A percentile compares a stretch with the other conserved stretches of the same genome.
These are phyloP conservation scores for Tridacna gigas DNA, from an alignment of 2,888 invertebrate genomes.

Conservation along the genomic window DNA sequence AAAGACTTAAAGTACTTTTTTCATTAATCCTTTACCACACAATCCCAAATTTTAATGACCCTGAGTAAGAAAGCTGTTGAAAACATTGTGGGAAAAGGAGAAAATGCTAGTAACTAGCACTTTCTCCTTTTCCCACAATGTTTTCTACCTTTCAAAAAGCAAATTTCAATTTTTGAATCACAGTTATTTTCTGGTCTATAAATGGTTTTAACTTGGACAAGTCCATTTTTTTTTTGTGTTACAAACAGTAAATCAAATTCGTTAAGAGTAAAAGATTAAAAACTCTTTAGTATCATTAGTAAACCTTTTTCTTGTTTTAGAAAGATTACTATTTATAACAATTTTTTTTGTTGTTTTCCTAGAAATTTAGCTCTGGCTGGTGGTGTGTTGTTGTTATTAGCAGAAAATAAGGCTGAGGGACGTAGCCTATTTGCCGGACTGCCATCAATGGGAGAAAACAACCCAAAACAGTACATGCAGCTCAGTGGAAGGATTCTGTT, in stretches of 20 bases:
- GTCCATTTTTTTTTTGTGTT: neutral
- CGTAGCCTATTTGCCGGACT: slow-evolving; percentile 97
- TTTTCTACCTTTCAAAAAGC: neutral
- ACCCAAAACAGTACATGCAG: slow-evolving; percentile 97
- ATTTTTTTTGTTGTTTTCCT: slow-evolving; percentile 48
- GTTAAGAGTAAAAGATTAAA: neutral
- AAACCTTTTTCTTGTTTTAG: too few relatives aligned
- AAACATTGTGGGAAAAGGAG: neutral
- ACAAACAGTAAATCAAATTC: neutral
- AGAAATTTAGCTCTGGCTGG: slow-evolving; percentile 98
- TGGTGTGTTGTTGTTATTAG: slow-evolving; percentile 96
- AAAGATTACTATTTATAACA: neutral
- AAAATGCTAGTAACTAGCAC: neutral
- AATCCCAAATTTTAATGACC: too few relatives aligned
- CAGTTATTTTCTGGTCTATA: too few relatives aligned
- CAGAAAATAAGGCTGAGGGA: slow-evolving; percentile 97
- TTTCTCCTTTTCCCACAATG: slow-evolving; percentile 1
- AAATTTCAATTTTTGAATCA: too few relatives aligned
- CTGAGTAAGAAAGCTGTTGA: too few relatives aligned
- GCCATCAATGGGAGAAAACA: slow-evolving; percentile 89
- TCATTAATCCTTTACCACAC: too few relatives aligned
- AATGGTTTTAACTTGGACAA: neutral
- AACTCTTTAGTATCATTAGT: too few relatives aligned
- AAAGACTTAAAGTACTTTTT: too few relatives aligned
- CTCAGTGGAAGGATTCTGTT: slow-evolving; percentile 97